Evolutionary conservation across 92 coral and sea anemone genomes (phyloP), one percentile per base, ranked within the genome.

Genomic region (Parazoanthus darwini): DNA sequence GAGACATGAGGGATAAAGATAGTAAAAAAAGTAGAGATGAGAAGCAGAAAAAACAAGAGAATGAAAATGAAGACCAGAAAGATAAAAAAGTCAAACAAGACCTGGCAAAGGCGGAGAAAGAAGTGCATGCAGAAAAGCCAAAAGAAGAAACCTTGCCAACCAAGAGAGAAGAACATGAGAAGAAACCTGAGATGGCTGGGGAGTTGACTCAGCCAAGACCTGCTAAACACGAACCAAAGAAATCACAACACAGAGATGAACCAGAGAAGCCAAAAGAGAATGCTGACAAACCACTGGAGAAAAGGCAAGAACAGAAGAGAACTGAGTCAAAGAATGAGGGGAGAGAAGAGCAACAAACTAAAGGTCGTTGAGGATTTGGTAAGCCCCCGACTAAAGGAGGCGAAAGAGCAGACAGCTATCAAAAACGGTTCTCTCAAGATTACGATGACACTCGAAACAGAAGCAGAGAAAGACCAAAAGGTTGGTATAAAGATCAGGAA

Each of bases 301-400:
- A 84, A 46, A 29, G 87, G 35, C 37, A 85, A 86, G 79, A 25
- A 65, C 73, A 85, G 59, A 50, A 78, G 76, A 67, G 39, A 82
- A 86, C 80, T 51, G 78, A 90, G 71, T 72, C 63, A 73, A 92
- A 82, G 63, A 16, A 74, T 54, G 85, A 89, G 54, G 76, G 22
- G 79, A n/a, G 90, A 73, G 44, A 92, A 63, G 82, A 66, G 70
- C 86, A 92, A 26, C 83, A 82, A 86, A 50, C 90, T 18, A 92
- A 82, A 86, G 94, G 90, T 22, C 89, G 94, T 50, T 92, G 92
- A 48, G 94, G 94, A 39, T 92, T 92, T 86, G 92, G 92, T 36
- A 82, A 58, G 39, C 94, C 94, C 50, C 78, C 90, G 5, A 50
- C 89, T 8, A 86, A 56, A 56, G 80, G 82, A 86, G 74, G 85